Evolutionary conservation across 2,797 vertebrate genomes (phyloP).

Genomic region (Molossus molossus): DNA sequence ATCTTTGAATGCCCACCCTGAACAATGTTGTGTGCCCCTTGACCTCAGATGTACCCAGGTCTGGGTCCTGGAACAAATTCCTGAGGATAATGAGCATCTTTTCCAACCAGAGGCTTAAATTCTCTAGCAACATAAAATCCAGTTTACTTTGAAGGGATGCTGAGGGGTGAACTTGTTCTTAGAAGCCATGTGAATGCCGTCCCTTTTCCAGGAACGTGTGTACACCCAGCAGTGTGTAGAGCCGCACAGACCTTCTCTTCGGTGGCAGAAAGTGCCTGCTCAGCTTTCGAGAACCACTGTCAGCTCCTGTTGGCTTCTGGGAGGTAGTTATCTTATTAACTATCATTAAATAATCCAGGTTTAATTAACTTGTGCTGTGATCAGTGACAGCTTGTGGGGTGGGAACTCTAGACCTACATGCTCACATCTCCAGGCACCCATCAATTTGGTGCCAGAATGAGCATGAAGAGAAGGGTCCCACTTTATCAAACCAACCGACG

Average conservation of each 20-base stretch:
- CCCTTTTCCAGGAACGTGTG: neutral
- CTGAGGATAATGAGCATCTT: neutral
- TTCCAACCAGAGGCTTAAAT: neutral
- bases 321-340: slow-evolving; percentile 71
- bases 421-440: slow-evolving; percentile 43
- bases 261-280: neutral
- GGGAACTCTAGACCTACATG: neutral
- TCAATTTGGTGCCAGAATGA: slow-evolving; percentile 10
- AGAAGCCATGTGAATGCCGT: slow-evolving; percentile 7
- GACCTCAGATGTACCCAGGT: neutral
- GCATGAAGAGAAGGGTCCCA: neutral
- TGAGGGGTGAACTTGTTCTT: slow-evolving; percentile 57
- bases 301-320: slow-evolving; percentile 67
- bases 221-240: neutral
- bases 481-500: neutral
- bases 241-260: slow-evolving; percentile 39
- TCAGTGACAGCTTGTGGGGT: slow-evolving; percentile 49
- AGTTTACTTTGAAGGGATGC: neutral
- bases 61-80: neutral
- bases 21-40: neutral
- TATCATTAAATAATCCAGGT: slow-evolving; percentile 66
- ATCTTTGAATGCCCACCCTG: neutral
- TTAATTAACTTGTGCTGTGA: slow-evolving; percentile 75
- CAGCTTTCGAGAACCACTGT: neutral
- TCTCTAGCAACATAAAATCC: neutral